These are phyloP conservation scores for Leucozona laternaria DNA, from an alignment of 2,888 invertebrate genomes.

Conservation along the genomic window DNA sequence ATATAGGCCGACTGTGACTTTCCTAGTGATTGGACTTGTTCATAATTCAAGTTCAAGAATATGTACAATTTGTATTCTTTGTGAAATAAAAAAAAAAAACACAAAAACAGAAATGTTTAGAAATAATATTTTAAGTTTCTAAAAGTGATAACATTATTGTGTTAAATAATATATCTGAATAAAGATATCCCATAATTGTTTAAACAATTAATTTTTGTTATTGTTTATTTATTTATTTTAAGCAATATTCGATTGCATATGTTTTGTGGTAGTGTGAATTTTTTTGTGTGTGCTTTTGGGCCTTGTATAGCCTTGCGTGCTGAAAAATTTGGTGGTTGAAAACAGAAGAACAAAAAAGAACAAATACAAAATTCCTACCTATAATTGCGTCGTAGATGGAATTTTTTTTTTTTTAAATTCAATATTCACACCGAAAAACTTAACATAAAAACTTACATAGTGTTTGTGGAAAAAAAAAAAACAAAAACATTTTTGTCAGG, in stretches of 20 bases:
- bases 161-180: not conserved
- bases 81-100: constrained; percentile 14
- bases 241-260: constrained; percentile 10
- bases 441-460: constrained; percentile 1
- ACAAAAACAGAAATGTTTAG: constrained; percentile 12
- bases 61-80: constrained; percentile 47
- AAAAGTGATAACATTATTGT: constrained; percentile 62
- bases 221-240: constrained; percentile 20
- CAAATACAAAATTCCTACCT: not conserved
- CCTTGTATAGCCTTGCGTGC: constrained; percentile 4
- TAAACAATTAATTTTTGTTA: constrained; percentile 10
- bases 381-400: constrained; percentile 67
- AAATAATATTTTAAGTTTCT: not conserved
- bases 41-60: constrained; percentile 73
- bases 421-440: constrained; percentile 38
- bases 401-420: constrained; percentile 13
- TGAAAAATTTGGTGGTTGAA: constrained; percentile 3
- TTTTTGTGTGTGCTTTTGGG: constrained; percentile 33
- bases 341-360: not conserved
- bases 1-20: constrained; percentile 75
- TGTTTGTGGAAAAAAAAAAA: constrained; percentile 11
- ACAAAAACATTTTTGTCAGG: not conserved
- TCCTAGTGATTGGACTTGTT: constrained; percentile 70
- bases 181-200: not conserved
- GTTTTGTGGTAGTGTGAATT: constrained; percentile 19